phyloP scores from a whole-genome alignment of 2,113 vertebrate genomes.

The Rhodinocichla rosea region DNA sequence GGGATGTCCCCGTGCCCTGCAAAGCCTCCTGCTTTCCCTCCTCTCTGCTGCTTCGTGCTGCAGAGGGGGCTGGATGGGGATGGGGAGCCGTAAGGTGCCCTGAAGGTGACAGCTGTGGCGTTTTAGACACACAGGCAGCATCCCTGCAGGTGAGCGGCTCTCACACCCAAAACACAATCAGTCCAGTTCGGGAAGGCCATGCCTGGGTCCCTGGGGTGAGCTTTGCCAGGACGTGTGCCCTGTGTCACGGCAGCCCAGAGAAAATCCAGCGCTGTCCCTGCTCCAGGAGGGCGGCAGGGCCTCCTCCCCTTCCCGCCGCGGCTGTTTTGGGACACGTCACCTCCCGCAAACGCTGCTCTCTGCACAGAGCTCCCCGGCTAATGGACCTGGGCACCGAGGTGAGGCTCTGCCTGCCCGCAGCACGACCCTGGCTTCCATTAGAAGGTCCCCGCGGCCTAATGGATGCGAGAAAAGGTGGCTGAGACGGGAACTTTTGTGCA shows the following conservation, averaged over 20 bases:
- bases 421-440: neutral
- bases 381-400: neutral
- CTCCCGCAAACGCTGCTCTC: neutral
- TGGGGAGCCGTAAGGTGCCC: neutral
- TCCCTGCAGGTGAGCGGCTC: neutral
- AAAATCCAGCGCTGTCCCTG: neutral
- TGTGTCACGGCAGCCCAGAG: neutral
- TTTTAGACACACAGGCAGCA: fast-evolving
- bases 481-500: neutral
- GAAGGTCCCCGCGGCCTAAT: neutral
- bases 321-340: neutral
- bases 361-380: neutral
- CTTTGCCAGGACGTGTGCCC: neutral
- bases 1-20: neutral
- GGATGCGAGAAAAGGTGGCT: neutral
- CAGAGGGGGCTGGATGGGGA: neutral
- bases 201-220: neutral
- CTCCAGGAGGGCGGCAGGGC: fast-evolving
- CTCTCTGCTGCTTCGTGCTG: neutral
- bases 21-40: neutral
- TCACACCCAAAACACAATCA: fast-evolving
- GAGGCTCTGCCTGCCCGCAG: neutral
- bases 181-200: fast-evolving
- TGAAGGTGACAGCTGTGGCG: neutral
- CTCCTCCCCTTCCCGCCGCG: neutral